Base-by-base conservation (phyloP, 1,140 invertebrate species). In the Papilio polytes region DNA sequence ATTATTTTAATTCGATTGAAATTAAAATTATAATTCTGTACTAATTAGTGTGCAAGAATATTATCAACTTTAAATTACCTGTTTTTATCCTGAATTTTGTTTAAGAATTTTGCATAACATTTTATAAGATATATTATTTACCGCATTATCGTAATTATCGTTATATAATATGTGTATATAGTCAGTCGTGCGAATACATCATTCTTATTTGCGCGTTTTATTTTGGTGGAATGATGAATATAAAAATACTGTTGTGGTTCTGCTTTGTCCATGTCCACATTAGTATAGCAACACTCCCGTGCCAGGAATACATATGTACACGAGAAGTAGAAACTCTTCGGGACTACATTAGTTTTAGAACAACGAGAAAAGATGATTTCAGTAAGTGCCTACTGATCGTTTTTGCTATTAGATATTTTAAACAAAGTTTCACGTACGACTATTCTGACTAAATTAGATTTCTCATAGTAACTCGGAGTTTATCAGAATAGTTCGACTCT, bases 1-100 rank as follows among this genome's bases (percentile, higher is more conserved):
- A 15, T 3, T 12, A 48, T 48, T 48, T 48, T 13, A 48, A 48
- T 48, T 48, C 46, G 10, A 41, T 48, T 48, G 46, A 12, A 53
- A 53, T 53, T 53, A 1, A 53, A 53, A 53, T 53, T 22, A 22
- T 10, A 59, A 59, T 59, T 59, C 10, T 22, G 1, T 10, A 22
- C 20, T 22, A 22, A 20, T 59, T 59, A 9, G 20, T 12, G 8
- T 59, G 56, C 20, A 22, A 22, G n/a, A 22, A n/a, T 15, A 22
- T 59, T 59, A 59, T 59, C 56, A 59, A 22, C 0, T 59, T 7
- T 59, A 59, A 59, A 22, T 22, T 59, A 59, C 56, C 56, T 10
- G 78, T 74, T 15, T 10, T 79, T 78, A 78, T 51, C 46, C 56
- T 51, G 26, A 12, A 18, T 36, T 72, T 31, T 31, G 44, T 82